Evolutionary conservation across 1,140 invertebrate species (phyloP).

Genomic region (Trialeurodes vaporariorum): DNA sequence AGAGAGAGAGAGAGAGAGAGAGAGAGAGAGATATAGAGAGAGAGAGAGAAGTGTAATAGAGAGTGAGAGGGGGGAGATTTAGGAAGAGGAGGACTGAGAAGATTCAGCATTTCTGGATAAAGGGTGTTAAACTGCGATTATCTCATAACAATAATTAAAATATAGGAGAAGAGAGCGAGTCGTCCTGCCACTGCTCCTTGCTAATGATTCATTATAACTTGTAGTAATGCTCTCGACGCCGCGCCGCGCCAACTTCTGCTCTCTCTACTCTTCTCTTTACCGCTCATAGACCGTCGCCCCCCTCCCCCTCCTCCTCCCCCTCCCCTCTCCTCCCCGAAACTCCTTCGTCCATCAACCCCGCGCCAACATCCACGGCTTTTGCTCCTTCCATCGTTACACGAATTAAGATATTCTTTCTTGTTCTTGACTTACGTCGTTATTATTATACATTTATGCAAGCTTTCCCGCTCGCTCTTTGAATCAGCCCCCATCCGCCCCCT

Average conservation of each 20-base stretch:
- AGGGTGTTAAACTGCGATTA: neutral
- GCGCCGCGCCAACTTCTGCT: neutral
- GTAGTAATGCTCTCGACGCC: neutral
- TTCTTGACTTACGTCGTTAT: neutral
- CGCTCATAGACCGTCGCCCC: too few species aligned
- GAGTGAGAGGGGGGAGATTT: too few species aligned
- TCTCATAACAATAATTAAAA: constrained; percentile 1
- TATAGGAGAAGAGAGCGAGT: neutral
- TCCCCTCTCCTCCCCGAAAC: too few species aligned
- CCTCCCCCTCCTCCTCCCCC: neutral
- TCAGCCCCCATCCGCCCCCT: neutral
- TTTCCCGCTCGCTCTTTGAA: neutral
- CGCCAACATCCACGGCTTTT: too few species aligned
- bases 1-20: too few species aligned
- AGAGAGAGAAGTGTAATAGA: too few species aligned
- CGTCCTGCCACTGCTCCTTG: neutral
- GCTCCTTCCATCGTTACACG: too few species aligned
- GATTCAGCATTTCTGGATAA: neutral
- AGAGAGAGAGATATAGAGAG: too few species aligned
- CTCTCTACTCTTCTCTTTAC: too few species aligned
- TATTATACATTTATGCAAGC: constrained; percentile 1
- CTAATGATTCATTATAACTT: constrained; percentile 1
- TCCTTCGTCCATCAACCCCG: too few species aligned
- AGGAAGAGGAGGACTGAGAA: too few species aligned
- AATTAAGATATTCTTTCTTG: constrained; percentile 1